A percentile compares a stretch with the other conserved stretches of the same genome.
phyloP scores from a whole-genome alignment of 2,888 invertebrate species.

The Troides oblongomaculatus region DNA sequence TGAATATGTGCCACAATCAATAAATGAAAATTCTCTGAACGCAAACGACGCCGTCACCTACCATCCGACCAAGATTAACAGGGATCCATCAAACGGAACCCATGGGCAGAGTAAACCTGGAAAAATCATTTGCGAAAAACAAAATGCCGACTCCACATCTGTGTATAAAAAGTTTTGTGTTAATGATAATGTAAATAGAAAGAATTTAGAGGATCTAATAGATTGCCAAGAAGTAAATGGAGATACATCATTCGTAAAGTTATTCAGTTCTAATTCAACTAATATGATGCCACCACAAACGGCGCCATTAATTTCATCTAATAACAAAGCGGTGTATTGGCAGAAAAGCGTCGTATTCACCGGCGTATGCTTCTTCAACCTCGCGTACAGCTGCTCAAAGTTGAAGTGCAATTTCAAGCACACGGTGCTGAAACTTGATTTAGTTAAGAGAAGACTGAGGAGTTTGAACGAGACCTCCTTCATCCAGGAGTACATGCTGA shows the following conservation, averaged over 20 bases:
- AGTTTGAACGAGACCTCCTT: slow-evolving; percentile 44
- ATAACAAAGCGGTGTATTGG: slow-evolving; percentile 33
- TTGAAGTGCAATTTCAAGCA: slow-evolving; percentile 49
- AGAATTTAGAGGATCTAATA: neutral
- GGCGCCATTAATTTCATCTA: slow-evolving; percentile 32
- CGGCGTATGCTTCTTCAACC: slow-evolving; percentile 53
- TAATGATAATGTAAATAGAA: neutral
- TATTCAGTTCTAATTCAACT: neutral
- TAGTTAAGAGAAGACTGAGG: slow-evolving; percentile 37
- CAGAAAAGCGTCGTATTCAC: slow-evolving; percentile 43
- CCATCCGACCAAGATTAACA: slow-evolving; percentile 46
- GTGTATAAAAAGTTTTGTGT: slow-evolving; percentile 40
- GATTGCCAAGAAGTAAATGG: neutral
- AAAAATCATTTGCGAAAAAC: slow-evolving; percentile 49
- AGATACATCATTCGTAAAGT: neutral
- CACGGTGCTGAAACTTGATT: slow-evolving; percentile 23
- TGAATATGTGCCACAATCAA: slow-evolving; percentile 52
- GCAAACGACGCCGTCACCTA: slow-evolving; percentile 40
- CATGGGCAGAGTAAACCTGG: slow-evolving; percentile 1
- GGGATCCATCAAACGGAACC: slow-evolving; percentile 4
- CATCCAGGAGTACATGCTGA: slow-evolving; percentile 51
- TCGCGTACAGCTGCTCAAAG: slow-evolving; percentile 47
- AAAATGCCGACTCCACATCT: slow-evolving; percentile 61
- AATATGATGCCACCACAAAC: neutral
- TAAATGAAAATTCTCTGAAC: slow-evolving; percentile 26